These are phyloP conservation scores for Leucania comma DNA, from an alignment of 2,888 invertebrate genomes.

Conservation along the genomic window DNA sequence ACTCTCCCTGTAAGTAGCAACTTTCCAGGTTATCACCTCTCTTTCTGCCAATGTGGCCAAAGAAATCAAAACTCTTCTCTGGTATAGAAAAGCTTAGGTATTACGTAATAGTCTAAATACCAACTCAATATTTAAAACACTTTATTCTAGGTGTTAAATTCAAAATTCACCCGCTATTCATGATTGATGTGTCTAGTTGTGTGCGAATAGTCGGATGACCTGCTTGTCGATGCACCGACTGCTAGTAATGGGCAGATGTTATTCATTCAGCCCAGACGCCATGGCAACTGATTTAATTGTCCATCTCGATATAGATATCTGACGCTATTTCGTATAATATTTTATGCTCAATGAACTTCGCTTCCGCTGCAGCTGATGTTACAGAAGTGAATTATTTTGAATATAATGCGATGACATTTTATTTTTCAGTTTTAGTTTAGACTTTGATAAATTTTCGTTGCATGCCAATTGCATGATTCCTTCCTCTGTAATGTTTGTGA, in stretches of 20 bases:
- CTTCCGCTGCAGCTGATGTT: constrained; percentile 60
- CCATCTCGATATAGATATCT: constrained; percentile 36
- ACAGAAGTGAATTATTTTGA: constrained; percentile 33
- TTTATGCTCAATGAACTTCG: constrained; percentile 54
- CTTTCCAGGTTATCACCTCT: no score
- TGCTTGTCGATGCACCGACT: constrained; percentile 87
- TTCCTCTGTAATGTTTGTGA: not conserved
- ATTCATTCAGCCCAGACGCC: constrained; percentile 74
- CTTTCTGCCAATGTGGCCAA: no score
- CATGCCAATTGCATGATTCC: not conserved
- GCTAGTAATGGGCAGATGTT: constrained; percentile 82
- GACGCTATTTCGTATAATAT: constrained; percentile 36
- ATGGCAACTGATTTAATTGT: constrained; percentile 75
- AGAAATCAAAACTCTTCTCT: no score
- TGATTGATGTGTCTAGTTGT: constrained; percentile 81
- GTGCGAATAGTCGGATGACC: constrained; percentile 80
- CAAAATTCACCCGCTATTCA: constrained; percentile 73
- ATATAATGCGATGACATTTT: constrained; percentile 10
- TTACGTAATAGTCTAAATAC: not conserved
- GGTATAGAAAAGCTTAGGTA: no score
- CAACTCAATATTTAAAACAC: not conserved
- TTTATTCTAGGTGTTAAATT: constrained; percentile 61
- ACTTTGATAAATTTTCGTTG: constrained; percentile 1
- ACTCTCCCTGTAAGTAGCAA: no score
- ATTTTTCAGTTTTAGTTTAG: not conserved